Evolutionary conservation across 2,888 invertebrate species (phyloP).

Genomic region (Caenorhabditis panamensis): DNA sequence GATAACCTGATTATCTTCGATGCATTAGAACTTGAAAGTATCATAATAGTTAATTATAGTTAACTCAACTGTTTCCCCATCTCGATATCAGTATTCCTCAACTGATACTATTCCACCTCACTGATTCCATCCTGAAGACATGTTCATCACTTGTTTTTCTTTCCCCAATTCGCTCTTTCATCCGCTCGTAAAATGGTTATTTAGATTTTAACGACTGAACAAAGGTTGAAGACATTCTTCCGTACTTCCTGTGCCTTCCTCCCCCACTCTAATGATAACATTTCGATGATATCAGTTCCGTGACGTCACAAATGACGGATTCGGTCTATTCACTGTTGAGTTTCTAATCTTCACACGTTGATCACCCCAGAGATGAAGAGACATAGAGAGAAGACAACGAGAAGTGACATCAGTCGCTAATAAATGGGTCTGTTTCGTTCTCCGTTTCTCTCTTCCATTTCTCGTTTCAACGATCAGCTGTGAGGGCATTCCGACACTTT

Average conservation of each 20-base stretch:
- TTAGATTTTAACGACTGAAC: constrained; percentile 1
- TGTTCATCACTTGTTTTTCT: background rate
- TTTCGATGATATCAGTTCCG: constrained; percentile 13
- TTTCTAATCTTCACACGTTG: constrained; percentile 41
- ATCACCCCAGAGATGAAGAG: constrained; percentile 7
- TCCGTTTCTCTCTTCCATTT: background rate
- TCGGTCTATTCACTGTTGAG: constrained; percentile 23
- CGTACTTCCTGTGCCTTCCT: constrained; percentile 6
- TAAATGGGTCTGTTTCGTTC: constrained; percentile 18
- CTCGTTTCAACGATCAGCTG: constrained; percentile 33
- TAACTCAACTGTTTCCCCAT: too few species aligned
- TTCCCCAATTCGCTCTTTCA: background rate
- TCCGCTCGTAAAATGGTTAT: constrained; percentile 2
- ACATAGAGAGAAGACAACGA: constrained; percentile 14
- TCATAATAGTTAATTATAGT: too few species aligned
- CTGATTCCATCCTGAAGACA: background rate
- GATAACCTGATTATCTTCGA: too few species aligned
- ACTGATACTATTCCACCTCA: background rate
- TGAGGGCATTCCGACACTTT: constrained; percentile 43
- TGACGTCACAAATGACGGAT: constrained; percentile 32
- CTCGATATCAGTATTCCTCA: background rate
- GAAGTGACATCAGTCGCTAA: constrained; percentile 37
- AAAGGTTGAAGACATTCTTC: constrained; percentile 8
- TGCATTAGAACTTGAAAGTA: too few species aligned
- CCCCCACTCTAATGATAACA: constrained; percentile 32